Conservation (phyloP, 2,888 invertebrate genomes). For the Artemia sp. region DNA sequence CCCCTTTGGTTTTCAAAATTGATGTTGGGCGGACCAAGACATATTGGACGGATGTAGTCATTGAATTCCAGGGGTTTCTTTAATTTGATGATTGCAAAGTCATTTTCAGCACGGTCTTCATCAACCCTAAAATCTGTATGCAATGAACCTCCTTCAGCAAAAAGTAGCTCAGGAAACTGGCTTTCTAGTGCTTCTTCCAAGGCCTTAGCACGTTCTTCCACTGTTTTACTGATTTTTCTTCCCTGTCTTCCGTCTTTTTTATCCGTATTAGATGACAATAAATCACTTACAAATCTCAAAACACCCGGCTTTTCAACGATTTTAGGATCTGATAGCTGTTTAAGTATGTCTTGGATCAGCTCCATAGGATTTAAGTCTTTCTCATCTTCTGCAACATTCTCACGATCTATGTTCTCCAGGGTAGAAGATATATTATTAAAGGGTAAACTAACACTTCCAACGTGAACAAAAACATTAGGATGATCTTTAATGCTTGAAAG, state of each 20-base stretch:
- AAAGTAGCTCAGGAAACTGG: constrained; percentile 1
- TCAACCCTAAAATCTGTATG: neutral
- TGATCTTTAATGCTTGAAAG: neutral
- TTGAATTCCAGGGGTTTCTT: neutral
- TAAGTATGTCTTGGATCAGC: constrained; percentile 1
- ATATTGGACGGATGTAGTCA: neutral
- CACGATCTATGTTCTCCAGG: neutral
- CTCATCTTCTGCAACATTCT: neutral
- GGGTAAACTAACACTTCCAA: neutral
- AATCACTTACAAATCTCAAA: neutral
- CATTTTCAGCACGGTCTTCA: neutral
- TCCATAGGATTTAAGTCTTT: neutral
- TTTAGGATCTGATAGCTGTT: neutral
- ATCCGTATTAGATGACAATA: neutral
- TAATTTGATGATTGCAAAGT: neutral
- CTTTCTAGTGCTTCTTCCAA: neutral
- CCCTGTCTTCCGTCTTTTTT: neutral
- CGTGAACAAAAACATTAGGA: neutral
- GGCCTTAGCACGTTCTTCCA: neutral
- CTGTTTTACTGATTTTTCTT: neutral
- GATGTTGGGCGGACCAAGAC: neutral
- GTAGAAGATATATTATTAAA: neutral
- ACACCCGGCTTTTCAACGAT: neutral
- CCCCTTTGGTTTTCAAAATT: neutral
- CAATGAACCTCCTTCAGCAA: neutral